phyloP scores from a whole-genome alignment of 1,140 invertebrate genomes.

The Idris sp. region DNA sequence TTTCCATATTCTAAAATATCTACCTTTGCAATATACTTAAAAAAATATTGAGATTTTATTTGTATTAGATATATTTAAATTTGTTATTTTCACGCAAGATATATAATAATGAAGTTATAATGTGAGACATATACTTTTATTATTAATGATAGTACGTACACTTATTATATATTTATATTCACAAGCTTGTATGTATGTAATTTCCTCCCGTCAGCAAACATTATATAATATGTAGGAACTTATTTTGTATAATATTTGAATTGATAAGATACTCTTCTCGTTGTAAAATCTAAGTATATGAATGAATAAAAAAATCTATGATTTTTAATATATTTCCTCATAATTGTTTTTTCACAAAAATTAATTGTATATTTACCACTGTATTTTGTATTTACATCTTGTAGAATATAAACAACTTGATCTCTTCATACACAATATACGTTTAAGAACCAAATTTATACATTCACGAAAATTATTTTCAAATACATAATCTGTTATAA shows the following conservation, averaged over 20 bases:
- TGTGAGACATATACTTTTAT: constrained; percentile 38
- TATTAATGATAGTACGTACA: constrained; percentile 36
- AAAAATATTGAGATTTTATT: constrained; percentile 12
- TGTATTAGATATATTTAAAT: constrained; percentile 21
- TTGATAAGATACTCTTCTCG: constrained; percentile 40
- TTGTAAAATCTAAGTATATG: no score
- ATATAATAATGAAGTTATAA: no score
- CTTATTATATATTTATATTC: no score
- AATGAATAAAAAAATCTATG: no score
- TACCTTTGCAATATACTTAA: not conserved
- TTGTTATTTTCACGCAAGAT: constrained; percentile 30
- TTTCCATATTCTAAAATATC: constrained; percentile 18
- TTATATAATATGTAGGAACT: constrained; percentile 57
- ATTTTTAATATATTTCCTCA: no score
- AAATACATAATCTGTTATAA: constrained; percentile 17
- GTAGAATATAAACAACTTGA: no score
- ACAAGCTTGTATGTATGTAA: constrained; percentile 39
- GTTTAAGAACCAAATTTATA: no score
- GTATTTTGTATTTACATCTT: no score
- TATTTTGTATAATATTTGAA: constrained; percentile 48
- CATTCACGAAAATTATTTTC: not conserved
- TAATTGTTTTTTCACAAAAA: no score
- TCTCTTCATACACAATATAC: no score
- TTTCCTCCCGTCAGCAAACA: constrained; percentile 36
- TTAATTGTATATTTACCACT: no score